Percentiles rank a stretch among this genome's conserved stretches.
Conservation (phyloP, 2,888 invertebrate species). For the Aphidius colemani region DNA sequence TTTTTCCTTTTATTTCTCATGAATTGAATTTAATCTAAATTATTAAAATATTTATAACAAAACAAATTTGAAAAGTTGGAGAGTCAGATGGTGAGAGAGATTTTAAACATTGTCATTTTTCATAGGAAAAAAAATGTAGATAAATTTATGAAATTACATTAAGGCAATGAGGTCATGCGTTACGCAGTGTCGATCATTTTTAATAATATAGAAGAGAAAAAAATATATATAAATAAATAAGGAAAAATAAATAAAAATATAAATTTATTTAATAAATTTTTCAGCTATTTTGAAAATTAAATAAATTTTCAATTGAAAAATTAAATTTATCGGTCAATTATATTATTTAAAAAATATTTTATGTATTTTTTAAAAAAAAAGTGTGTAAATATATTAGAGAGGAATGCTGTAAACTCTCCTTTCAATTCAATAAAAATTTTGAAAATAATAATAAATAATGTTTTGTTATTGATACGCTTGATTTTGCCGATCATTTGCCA, state of each 20-base stretch:
- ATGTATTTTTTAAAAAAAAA: too few species aligned
- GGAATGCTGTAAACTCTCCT: too few species aligned
- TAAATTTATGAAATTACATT: slow-evolving; percentile 44
- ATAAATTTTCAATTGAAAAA: too few species aligned
- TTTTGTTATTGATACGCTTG: too few species aligned
- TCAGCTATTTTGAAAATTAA: too few species aligned
- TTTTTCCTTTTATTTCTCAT: neutral
- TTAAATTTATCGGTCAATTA: too few species aligned
- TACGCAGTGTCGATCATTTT: slow-evolving; percentile 27
- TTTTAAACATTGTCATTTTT: neutral
- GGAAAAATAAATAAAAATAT: neutral
- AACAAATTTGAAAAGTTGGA: neutral
- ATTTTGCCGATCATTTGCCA: too few species aligned
- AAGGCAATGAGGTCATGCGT: slow-evolving; percentile 55
- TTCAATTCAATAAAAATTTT: too few species aligned
- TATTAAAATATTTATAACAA: neutral
- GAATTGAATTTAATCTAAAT: neutral
- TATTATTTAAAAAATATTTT: too few species aligned
- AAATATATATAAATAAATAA: neutral
- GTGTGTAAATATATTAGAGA: too few species aligned
- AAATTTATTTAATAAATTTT: too few species aligned
- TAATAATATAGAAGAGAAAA: slow-evolving; percentile 7
- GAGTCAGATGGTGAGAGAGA: neutral
- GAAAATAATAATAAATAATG: too few species aligned
- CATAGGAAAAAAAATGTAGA: neutral